A percentile compares a stretch with the other conserved stretches of the same genome.
These are phyloP conservation scores for Eupsilia transversa DNA, from an alignment of 2,888 invertebrate genomes.

Conservation along the genomic window DNA sequence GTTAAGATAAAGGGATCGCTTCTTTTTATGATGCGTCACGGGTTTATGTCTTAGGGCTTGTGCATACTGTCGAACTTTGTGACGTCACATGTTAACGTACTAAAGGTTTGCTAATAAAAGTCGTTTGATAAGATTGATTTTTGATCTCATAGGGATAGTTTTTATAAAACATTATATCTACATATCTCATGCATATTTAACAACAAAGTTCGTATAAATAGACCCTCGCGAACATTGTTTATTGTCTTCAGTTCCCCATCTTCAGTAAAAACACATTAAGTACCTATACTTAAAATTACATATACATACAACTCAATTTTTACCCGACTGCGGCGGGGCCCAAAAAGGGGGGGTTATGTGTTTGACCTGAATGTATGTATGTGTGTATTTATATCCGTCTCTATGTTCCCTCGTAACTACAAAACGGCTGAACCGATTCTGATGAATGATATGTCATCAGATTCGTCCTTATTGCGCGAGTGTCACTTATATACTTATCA, in stretches of 20 bases:
- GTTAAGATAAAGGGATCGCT: slow-evolving; percentile 66
- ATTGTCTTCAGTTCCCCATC: not conserved
- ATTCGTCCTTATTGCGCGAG: too few species aligned
- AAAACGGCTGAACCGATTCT: too few species aligned
- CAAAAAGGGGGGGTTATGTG: too few species aligned
- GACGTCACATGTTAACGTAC: not conserved
- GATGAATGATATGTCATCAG: too few species aligned
- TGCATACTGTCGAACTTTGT: not conserved
- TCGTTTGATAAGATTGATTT: not conserved
- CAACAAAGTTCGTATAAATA: not conserved
- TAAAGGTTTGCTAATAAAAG: not conserved
- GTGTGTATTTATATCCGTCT: too few species aligned
- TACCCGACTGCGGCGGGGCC: too few species aligned
- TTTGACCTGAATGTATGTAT: too few species aligned
- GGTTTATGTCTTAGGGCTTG: slow-evolving; percentile 49
- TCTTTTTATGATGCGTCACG: slow-evolving; percentile 66
- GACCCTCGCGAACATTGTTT: not conserved
- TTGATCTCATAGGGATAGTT: not conserved
- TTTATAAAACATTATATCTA: not conserved
- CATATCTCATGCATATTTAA: not conserved
- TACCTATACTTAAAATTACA: too few species aligned
- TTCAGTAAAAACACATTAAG: not conserved
- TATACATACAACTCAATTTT: too few species aligned
- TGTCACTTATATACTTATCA: too few species aligned
- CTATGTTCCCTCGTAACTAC: too few species aligned